Percentiles rank a stretch among this genome's conserved stretches.
These are phyloP conservation scores for Cossypha heuglini DNA, from an alignment of 2,797 vertebrate genomes.

Conservation along the genomic window DNA sequence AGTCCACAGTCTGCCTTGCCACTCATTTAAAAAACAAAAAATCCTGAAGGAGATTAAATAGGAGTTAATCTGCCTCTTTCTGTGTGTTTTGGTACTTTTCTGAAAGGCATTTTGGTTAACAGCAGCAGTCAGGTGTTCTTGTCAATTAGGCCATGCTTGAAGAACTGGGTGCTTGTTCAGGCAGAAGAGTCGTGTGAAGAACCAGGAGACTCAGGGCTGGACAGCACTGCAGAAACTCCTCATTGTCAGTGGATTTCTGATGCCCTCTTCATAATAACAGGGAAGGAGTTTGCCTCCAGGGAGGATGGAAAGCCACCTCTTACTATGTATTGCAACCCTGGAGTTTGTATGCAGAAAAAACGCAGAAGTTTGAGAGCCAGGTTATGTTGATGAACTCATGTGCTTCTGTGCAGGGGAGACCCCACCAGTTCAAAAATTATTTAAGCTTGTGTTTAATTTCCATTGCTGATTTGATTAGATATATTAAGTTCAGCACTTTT, in stretches of 20 bases:
- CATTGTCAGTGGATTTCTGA: background rate
- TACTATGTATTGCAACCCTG: background rate
- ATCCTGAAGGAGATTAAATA: background rate
- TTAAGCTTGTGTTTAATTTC: background rate
- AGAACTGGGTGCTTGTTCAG: background rate
- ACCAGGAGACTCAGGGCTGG: background rate
- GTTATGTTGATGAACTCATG: background rate
- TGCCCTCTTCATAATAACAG: background rate
- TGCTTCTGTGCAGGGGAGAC: background rate
- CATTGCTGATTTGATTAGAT: background rate
- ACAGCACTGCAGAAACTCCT: background rate
- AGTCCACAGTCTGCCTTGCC: background rate
- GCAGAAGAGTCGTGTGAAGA: background rate
- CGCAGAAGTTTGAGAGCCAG: background rate
- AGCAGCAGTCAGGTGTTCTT: constrained; percentile 1
- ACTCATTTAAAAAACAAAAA: background rate
- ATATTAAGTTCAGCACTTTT: background rate
- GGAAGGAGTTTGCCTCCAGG: background rate
- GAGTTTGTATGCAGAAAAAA: background rate
- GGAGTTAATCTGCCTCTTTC: background rate
- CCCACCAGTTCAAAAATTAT: background rate
- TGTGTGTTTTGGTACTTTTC: background rate
- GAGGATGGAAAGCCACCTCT: background rate
- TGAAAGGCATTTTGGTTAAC: constrained; percentile 36
- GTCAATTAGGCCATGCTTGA: background rate